Base-by-base conservation (phyloP, 2,113 vertebrate genomes). In the Ceyx margarethae region DNA sequence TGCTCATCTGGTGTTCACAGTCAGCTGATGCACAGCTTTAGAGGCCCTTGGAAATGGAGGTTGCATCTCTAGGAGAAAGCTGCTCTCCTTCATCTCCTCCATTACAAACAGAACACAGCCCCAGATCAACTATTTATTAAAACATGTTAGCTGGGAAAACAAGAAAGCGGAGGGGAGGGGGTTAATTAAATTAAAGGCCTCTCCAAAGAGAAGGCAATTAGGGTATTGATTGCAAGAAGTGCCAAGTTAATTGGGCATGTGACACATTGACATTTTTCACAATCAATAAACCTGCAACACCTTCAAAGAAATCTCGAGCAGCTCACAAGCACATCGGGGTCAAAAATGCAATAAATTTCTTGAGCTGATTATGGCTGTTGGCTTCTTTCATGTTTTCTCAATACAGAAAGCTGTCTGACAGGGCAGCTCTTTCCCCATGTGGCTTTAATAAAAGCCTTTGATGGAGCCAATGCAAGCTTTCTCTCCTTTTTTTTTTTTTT, bases 131-230 rank as follows among this genome's bases (percentile, higher is more conserved):
- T 90, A 10, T 93, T 96, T 92, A 89, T 94, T 89, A 88, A 86
- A 95, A 82, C 65, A 71, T 18, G 85, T 87, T 91, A 74, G 46
- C 67, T 91, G n/a, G 26, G 61, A 86, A 96, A 95, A 92, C 87
- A 92, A 88, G 73, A 15, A 13, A 21, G 42, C 11, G 42, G 9
- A 13, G 46, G 65, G 29, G 85, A n/a, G 76, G 43, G 87, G 88
- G 87, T 85, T 96, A 97, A 97, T 97, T 96, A 96, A 95, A 96
- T 96, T 94, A 96, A 93, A 90, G 85, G 80, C 92, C 85, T 90
- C 91, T 93, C 93, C 95, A 96, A 96, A 96, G 85, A 94, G 87
- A 91, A 93, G 81, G 62, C 92, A 96, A 96, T 96, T 97, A 97
- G 75, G 72, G 33, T 91, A 97, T 96, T 95, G 96, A 97, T 96